Evolutionary conservation across 2,888 invertebrate species (phyloP), one percentile per base, ranked within the genome.

Genomic region (Hypercompe scribonia): DNA sequence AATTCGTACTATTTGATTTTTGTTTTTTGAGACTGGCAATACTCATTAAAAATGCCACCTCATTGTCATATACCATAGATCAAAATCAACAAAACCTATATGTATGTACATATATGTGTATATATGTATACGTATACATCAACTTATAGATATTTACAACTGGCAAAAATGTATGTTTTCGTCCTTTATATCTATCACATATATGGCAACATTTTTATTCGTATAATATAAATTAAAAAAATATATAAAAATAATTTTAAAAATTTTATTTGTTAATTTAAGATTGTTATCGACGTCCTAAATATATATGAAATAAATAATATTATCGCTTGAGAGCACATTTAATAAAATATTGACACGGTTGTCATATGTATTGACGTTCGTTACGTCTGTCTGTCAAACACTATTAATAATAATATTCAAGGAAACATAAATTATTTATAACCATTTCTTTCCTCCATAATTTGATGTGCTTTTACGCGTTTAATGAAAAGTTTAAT

Each of bases 41-140:
- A 88, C 93, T 93, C 93, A 93, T 93, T 91, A 84, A 86, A 77
- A 84, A 89, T 90, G 90, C 90, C 92, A 93, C 89, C 88, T 90
- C 92, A 91, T 88, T 84, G 82, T 86, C 89, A 87, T 85, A 75
- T 82, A 81, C 67, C 54, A 75, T 68, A 68, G 46, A 36, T 50
- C 65, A 69, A 65, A 33, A 77, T 75, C 75, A 78, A 75, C 15
- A 68, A 33, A 68, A 64, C 61, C 54, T 64, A 39, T 39, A 34
- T 58, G n/a, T 58, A 58, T 58, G 15, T n/a, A 54, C 11, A n/a
- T 10, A 54, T 10, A 54, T 24, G 46, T 46, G 46, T 61, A 34
- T 68, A 42, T 28, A 58, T 58, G 28, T 54, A 50, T 24, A 50
- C 10, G 24, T 8, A 4, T 24, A 24, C 50, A 50, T 28, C 39